Base-by-base conservation (phyloP, 1,140 invertebrate species). In the Luehdorfia chinensis region DNA sequence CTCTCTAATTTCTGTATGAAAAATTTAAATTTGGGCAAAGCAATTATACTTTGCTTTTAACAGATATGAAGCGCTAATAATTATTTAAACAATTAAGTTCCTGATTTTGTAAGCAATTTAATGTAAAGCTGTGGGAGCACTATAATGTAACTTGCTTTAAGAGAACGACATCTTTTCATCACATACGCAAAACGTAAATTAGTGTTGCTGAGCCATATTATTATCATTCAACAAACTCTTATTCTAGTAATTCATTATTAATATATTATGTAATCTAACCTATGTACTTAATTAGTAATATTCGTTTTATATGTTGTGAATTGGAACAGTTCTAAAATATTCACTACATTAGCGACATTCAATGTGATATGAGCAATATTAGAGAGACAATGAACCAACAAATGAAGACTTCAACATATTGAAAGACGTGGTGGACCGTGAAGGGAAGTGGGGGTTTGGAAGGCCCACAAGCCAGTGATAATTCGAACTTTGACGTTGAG, bases 201-300 rank as follows among this genome's bases (percentile, higher is more conserved):
- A 59, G 56, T 69, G 61, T 68, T 68, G 59, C 63, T 60, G 64
- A 71, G 64, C 72, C 71, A 73, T 79, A 80, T n/a, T n/a, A n/a
- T n/a, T n/a, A n/a, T 75, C 75, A 76, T 74, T 77, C 19, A 31
- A 27, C 30, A 13, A 71, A 68, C 62, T 59, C 39, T 65, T 67
- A 66, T 54, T 63, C 53, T 70, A 66, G 59, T 55, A 54, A 70
- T 69, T 77, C 61, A 68, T 59, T 67, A 73, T 57, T 62, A 68
- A 67, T 60, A 60, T 63, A 45, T 48, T 47, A 46, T 60, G 62
- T 70, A 66, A 70, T 66, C 64, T 70, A 67, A 73, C 68, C 63
- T 75, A 67, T 83, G 81, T 85, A 85, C 81, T 85, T 85, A 85
- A 85, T 83, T 83, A 85, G 78, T 67, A 73, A 75, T 81, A 75